These are phyloP conservation scores for Caenorhabditis sp. DNA, from an alignment of 2,888 invertebrate genomes.

Conservation along the genomic window DNA sequence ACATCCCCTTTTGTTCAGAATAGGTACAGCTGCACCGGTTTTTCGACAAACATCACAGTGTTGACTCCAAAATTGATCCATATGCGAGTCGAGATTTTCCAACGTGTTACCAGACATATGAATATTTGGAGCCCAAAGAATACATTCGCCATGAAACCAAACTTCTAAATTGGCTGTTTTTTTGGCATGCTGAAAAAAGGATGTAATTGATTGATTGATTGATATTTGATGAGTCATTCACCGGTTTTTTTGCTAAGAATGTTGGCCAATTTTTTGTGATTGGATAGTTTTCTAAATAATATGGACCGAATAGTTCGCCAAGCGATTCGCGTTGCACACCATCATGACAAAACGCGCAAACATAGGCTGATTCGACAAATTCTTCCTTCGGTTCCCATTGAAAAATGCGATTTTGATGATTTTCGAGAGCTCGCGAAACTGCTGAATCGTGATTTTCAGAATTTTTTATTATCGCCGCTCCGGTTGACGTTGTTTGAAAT, in stretches of 20 bases:
- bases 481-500: slow-evolving; percentile 22
- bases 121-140: slow-evolving; percentile 47
- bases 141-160: slow-evolving; percentile 52
- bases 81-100: slow-evolving; percentile 33
- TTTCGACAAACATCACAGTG: slow-evolving; percentile 31
- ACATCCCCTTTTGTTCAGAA: slow-evolving; percentile 26
- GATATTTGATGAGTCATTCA: slow-evolving; percentile 1
- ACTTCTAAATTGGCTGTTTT: slow-evolving; percentile 33
- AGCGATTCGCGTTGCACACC: slow-evolving; percentile 16
- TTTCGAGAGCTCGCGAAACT: slow-evolving; percentile 37
- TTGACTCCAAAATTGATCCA: slow-evolving; percentile 43
- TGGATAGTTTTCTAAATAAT: slow-evolving; percentile 28
- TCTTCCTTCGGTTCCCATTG: slow-evolving; percentile 40
- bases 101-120: slow-evolving; percentile 41
- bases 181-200: slow-evolving; percentile 8
- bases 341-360: slow-evolving; percentile 40
- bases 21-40: slow-evolving; percentile 34
- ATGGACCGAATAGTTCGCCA: slow-evolving; percentile 50
- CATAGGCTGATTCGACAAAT: slow-evolving; percentile 19
- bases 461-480: slow-evolving; percentile 31
- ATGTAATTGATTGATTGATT: not conserved
- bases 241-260: slow-evolving; percentile 43
- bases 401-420: slow-evolving; percentile 41
- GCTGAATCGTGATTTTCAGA: slow-evolving; percentile 38
- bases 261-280: slow-evolving; percentile 37